Conservation (phyloP, 2,888 invertebrate species). For the Bimastos eiseni region DNA sequence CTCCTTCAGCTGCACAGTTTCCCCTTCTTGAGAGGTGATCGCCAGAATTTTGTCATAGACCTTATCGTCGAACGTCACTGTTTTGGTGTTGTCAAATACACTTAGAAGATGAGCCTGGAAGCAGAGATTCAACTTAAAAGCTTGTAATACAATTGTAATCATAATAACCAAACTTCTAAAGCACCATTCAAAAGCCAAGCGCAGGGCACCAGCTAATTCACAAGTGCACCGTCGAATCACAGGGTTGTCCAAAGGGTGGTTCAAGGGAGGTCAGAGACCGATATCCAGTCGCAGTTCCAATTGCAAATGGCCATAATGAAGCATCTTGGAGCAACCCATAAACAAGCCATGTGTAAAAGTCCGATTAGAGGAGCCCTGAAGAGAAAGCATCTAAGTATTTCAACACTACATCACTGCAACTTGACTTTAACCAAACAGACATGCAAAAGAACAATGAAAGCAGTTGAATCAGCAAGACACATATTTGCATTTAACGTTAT, state of each 20-base stretch:
- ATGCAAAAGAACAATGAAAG: not conserved
- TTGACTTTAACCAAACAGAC: not conserved
- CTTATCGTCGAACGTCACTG: constrained; percentile 89
- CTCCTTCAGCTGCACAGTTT: constrained; percentile 77
- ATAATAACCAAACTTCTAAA: too few relatives aligned
- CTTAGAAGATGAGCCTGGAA: constrained; percentile 86
- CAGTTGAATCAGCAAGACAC: not conserved
- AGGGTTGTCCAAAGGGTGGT: too few relatives aligned
- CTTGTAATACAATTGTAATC: too few relatives aligned
- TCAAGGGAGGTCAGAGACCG: too few relatives aligned
- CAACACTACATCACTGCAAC: not conserved
- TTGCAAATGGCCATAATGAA: not conserved
- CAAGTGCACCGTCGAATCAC: too few relatives aligned
- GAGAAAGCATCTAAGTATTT: not conserved
- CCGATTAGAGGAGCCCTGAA: not conserved
- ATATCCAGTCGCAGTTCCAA: too few relatives aligned
- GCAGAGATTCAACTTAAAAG: too few relatives aligned
- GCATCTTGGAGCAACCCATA: not conserved
- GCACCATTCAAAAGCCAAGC: too few relatives aligned
- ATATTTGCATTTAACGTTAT: not conserved
- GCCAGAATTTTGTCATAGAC: constrained; percentile 94
- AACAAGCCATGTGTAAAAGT: not conserved
- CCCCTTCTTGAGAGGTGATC: constrained; percentile 89
- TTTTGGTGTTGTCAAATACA: constrained; percentile 91
- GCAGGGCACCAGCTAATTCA: too few relatives aligned